Percentiles rank a stretch among this genome's conserved stretches.
These are phyloP conservation scores for Macrobrachium rosenbergii DNA, from an alignment of 1,140 invertebrate genomes.

Conservation along the genomic window DNA sequence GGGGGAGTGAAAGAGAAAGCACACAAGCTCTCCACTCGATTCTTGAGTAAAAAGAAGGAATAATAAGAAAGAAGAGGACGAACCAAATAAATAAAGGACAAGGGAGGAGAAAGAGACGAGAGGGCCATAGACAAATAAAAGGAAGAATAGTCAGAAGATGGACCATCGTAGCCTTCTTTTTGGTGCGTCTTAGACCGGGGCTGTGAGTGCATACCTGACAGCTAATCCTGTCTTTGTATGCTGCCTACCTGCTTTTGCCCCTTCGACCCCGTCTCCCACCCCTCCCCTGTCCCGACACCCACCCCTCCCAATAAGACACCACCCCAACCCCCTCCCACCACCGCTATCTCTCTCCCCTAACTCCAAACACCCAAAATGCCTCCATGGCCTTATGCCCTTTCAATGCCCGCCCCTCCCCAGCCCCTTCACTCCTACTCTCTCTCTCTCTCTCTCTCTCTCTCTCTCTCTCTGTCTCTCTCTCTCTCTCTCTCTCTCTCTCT, in stretches of 20 bases:
- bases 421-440: neutral
- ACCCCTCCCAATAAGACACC: no score
- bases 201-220: conserved; percentile 9
- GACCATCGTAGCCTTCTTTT: neutral
- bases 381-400: neutral
- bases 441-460: neutral
- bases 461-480: no score
- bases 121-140: neutral
- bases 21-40: neutral
- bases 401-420: neutral
- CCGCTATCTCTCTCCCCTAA: neutral
- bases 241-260: neutral
- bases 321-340: neutral
- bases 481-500: no score
- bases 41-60: neutral
- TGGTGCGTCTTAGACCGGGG: neutral
- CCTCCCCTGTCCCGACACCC: neutral
- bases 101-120: neutral
- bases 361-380: no score
- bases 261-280: neutral
- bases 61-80: neutral
- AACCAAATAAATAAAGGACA: neutral
- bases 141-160: neutral
- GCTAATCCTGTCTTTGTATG: conserved; percentile 4
- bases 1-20: neutral